Conservation (phyloP, 1,140 invertebrate species). For the Bombyx mori region DNA sequence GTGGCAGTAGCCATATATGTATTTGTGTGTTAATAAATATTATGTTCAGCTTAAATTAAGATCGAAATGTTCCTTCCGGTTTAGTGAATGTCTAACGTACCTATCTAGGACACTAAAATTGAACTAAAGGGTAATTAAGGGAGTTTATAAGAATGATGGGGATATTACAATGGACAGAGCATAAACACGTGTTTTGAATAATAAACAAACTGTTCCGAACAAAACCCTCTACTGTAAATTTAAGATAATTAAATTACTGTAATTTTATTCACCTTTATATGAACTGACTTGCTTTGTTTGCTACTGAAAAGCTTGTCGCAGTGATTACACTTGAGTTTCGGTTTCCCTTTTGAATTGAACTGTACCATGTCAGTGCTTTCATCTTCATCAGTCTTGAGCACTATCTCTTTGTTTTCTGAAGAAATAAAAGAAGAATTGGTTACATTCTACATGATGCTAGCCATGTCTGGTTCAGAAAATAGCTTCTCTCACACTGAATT, state of each 20-base stretch:
- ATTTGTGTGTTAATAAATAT: too few species aligned
- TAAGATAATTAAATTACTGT: constrained; percentile 55
- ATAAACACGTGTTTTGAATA: too few species aligned
- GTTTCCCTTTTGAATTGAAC: constrained; percentile 13
- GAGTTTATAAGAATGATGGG: too few species aligned
- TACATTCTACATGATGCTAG: not conserved
- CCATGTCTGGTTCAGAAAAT: not conserved
- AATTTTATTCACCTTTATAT: constrained; percentile 58
- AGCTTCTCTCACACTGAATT: not conserved
- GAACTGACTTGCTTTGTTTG: constrained; percentile 72
- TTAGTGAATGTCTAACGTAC: too few species aligned
- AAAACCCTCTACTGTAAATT: too few species aligned
- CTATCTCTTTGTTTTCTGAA: not conserved
- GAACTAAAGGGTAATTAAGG: too few species aligned
- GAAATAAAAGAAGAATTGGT: not conserved
- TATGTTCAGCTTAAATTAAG: too few species aligned
- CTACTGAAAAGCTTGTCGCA: constrained; percentile 73
- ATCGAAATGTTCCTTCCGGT: too few species aligned
- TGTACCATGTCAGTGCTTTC: constrained; percentile 9
- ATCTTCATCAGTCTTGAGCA: constrained; percentile 4
- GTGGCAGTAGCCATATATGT: too few species aligned
- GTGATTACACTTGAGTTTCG: constrained; percentile 62
- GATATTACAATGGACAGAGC: too few species aligned
- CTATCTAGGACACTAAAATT: too few species aligned
- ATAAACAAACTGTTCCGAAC: too few species aligned